Percentiles rank a stretch among this genome's conserved stretches.
These are phyloP conservation scores for Grallaria varia DNA, from an alignment of 2,113 vertebrate species.

Conservation along the genomic window DNA sequence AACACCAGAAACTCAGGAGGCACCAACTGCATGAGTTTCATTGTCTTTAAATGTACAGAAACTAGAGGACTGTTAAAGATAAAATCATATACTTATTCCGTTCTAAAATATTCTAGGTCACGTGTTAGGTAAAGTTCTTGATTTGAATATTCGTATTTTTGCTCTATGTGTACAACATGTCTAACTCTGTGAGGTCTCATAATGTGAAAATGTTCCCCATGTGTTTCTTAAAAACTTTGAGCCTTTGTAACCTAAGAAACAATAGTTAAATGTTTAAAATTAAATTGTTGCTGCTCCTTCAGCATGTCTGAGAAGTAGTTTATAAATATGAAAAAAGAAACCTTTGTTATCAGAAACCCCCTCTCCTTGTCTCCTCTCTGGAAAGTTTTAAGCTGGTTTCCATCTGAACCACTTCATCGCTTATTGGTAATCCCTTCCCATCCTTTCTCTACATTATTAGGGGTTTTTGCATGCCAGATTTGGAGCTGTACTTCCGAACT, in stretches of 20 bases:
- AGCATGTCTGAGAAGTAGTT: neutral
- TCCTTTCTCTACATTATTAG: neutral
- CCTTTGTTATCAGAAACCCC: neutral
- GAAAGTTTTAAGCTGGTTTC: neutral
- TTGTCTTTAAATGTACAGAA: neutral
- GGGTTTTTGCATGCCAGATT: neutral
- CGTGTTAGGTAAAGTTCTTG: neutral
- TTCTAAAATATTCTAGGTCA: neutral
- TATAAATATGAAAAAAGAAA: neutral
- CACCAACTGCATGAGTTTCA: neutral
- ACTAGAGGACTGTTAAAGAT: neutral
- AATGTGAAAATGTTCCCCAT: accelerated
- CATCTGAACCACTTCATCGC: neutral
- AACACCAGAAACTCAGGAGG: neutral
- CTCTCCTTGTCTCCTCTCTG: neutral
- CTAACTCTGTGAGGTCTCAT: neutral
- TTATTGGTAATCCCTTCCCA: neutral
- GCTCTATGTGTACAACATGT: accelerated
- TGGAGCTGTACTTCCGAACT: neutral
- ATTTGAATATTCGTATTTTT: neutral
- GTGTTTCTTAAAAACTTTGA: neutral
- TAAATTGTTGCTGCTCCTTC: neutral
- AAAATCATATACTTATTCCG: neutral
- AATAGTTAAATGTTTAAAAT: neutral
- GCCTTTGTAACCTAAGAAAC: neutral